Conservation (phyloP, 53 echinoderm and acorn worm species). For the Temnopleurus reevesii region DNA sequence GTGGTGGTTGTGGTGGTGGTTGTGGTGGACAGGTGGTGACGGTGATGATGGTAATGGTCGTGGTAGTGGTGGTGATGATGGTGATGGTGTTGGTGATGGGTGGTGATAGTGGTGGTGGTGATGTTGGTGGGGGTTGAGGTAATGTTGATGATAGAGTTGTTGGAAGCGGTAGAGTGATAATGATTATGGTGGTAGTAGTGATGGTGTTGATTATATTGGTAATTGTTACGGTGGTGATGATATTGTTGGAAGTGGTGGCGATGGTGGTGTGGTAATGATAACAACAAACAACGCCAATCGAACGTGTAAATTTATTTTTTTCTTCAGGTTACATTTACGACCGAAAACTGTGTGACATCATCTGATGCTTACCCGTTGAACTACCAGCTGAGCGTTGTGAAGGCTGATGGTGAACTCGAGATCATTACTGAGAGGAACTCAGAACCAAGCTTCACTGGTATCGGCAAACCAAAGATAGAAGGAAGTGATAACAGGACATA, state of each 20-base stretch:
- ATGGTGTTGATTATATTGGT: neutral
- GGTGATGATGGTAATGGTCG: neutral
- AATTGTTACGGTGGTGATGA: too few species aligned
- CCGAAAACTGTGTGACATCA: constrained; percentile 79
- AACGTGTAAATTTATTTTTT: neutral
- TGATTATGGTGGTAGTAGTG: neutral
- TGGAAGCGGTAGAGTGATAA: too few species aligned
- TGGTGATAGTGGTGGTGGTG: neutral
- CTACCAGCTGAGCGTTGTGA: constrained; percentile 72
- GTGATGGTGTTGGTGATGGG: neutral
- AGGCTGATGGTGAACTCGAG: constrained; percentile 63
- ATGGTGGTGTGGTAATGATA: too few species aligned
- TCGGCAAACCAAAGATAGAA: constrained; percentile 74
- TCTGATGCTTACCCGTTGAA: constrained; percentile 73
- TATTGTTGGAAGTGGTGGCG: too few species aligned
- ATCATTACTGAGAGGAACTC: constrained; percentile 71
- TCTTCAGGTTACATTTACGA: constrained; percentile 61
- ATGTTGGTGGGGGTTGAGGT: neutral
- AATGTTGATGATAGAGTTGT: neutral
- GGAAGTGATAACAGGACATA: constrained; percentile 63
- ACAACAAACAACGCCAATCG: neutral
- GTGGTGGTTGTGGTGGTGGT: neutral
- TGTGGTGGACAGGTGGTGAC: neutral
- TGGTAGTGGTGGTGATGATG: neutral
- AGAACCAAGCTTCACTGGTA: constrained; percentile 68